Conservation (phyloP, 2,113 vertebrate species). For the Labeo rohita region DNA sequence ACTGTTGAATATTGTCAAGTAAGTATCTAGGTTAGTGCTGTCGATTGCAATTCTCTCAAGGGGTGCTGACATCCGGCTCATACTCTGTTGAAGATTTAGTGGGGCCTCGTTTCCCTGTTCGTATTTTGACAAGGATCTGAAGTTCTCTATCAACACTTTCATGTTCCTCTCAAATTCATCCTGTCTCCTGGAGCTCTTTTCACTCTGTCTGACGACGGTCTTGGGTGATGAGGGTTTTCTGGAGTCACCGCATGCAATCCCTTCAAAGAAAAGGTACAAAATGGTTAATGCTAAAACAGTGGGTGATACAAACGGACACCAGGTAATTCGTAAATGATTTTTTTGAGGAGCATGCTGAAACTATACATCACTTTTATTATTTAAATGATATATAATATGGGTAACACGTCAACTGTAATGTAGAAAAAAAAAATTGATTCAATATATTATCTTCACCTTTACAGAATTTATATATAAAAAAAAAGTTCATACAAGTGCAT, state of each 20-base stretch:
- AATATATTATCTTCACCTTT: neutral
- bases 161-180: slow-evolving; percentile 60
- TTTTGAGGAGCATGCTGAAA: neutral
- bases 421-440: neutral
- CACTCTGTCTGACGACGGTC: slow-evolving; percentile 43
- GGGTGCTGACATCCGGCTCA: neutral
- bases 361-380: neutral
- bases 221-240: slow-evolving; percentile 47
- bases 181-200: slow-evolving; percentile 1
- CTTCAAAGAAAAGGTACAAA: neutral
- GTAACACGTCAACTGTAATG: neutral
- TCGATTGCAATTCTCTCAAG: slow-evolving; percentile 15
- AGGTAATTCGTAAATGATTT: neutral
- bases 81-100: neutral
- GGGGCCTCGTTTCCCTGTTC: neutral
- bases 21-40: slow-evolving; percentile 48
- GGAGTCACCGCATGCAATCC: slow-evolving; percentile 1
- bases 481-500: too few species aligned
- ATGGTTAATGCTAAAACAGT: neutral
- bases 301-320: neutral
- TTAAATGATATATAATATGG: neutral
- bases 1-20: slow-evolving; percentile 58
- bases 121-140: slow-evolving; percentile 58
- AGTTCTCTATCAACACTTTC: slow-evolving; percentile 61
- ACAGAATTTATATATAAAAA: neutral